Base-by-base conservation (phyloP, 2,113 vertebrate species). In the Pelecanoides urinatrix region DNA sequence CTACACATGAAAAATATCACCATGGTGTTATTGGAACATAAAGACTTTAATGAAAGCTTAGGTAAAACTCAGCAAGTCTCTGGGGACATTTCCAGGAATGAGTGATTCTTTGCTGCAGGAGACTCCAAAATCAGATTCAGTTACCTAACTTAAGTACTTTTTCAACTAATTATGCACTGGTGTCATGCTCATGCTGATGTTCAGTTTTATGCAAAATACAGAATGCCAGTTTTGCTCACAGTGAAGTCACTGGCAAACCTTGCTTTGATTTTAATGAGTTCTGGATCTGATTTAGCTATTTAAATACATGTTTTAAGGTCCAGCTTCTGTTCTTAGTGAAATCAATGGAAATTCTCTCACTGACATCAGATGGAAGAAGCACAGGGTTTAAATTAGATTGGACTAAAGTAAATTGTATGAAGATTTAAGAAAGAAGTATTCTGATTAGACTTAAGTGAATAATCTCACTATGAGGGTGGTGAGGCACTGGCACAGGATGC, bases 31-130 rank as follows among this genome's bases (percentile, higher is more conserved):
- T 2, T 92, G 96, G 90, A 96, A 87, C 86, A 92, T 68, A 87
- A 95, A 93, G 84, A 53, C 68, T 88, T 94, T 87, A 88, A 97
- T 78, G 94, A 94, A 95, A 97, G 86, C 70, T 86, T 90, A 93
- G 96, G 93, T 96, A 95, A 91, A 95, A 92, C 44, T 94, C 88
- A 47, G 93, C 77, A 94, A 88, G 58, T 68, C 91, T 79, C 82
- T 87, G 76, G 68, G 87, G 96, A 89, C 59, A 44, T 66, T 96
- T 96, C 88, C 88, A 92, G 88, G 91, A 95, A 86, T 44, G 34
- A 82, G 40, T 13, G 85, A 94, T 96, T 93, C 84, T 53, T 95
- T 70, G 40, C 92, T 90, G 61, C 44, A 84, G 74, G 53, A 94
- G 50, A 77, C 34, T 86, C 76, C 52, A 65, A 87, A 94, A 82